Evolutionary conservation across 2,797 vertebrate species (phyloP).

Genomic region (Coilia nasus): DNA sequence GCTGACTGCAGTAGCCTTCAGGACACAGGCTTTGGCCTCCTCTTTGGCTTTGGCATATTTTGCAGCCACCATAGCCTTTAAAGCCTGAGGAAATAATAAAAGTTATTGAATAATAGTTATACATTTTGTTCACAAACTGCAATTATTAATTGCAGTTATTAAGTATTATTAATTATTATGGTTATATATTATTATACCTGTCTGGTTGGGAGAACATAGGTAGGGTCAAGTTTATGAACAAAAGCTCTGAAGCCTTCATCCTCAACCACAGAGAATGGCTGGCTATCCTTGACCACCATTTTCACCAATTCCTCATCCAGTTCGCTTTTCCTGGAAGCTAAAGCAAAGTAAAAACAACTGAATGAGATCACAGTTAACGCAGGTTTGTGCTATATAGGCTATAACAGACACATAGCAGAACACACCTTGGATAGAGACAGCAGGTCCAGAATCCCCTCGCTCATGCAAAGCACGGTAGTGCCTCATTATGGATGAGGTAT

Average conservation of each 20-base stretch:
- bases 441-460: too few relatives aligned
- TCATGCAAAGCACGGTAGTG: too few relatives aligned
- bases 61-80: constrained; percentile 33
- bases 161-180: background rate
- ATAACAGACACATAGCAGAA: too few relatives aligned
- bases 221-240: background rate
- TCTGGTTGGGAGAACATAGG: background rate
- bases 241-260: background rate
- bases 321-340: too few relatives aligned
- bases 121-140: background rate
- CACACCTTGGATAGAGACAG: too few relatives aligned
- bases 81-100: constrained; percentile 25
- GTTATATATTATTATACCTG: background rate
- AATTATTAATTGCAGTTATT: too few relatives aligned
- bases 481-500: too few relatives aligned
- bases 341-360: background rate
- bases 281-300: background rate
- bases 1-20: background rate
- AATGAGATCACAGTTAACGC: too few relatives aligned
- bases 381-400: too few relatives aligned
- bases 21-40: constrained; percentile 8
- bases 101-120: background rate
- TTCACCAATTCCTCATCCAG: background rate
- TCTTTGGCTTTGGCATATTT: constrained; percentile 18
- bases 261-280: background rate